Conservation (phyloP, 2,797 vertebrate genomes). For the Oceanodroma leucorhoa region DNA sequence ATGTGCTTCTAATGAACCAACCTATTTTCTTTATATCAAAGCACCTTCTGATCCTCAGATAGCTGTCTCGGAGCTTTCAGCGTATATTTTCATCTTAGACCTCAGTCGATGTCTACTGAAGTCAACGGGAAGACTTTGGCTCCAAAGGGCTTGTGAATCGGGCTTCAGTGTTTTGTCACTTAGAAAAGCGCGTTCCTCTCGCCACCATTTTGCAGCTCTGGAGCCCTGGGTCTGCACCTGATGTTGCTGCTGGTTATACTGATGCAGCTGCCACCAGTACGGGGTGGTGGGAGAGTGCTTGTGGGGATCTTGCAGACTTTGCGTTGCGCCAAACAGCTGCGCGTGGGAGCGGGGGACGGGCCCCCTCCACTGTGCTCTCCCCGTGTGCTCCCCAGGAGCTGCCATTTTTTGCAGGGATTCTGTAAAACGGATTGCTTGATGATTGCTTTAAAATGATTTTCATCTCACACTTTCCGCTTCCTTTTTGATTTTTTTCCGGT, state of each 20-base stretch:
- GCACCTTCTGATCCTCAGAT: background rate
- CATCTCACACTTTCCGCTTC: background rate
- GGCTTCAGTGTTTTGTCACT: fast-evolving
- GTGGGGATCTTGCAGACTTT: background rate
- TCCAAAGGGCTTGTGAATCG: background rate
- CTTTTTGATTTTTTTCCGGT: background rate
- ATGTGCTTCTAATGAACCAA: background rate
- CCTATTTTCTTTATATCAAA: background rate
- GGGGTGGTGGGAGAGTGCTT: background rate
- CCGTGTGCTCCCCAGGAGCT: background rate
- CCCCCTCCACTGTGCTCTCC: background rate
- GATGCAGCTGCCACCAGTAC: background rate
- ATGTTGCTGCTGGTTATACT: too few species aligned
- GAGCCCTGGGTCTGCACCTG: background rate
- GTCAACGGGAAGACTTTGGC: background rate
- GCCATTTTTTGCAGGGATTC: background rate
- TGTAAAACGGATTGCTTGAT: background rate
- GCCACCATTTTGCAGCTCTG: fast-evolving
- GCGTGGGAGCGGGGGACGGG: fast-evolving
- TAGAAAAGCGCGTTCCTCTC: fast-evolving
- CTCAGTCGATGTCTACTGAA: background rate
- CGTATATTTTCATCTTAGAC: background rate
- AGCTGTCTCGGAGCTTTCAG: background rate
- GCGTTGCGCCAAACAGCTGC: fast-evolving
- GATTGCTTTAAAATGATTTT: background rate